Evolutionary conservation across 64 coral and sea anemone genomes (phyloP), one percentile per base, ranked within the genome.

Genomic region (Orbicella faveolata): DNA sequence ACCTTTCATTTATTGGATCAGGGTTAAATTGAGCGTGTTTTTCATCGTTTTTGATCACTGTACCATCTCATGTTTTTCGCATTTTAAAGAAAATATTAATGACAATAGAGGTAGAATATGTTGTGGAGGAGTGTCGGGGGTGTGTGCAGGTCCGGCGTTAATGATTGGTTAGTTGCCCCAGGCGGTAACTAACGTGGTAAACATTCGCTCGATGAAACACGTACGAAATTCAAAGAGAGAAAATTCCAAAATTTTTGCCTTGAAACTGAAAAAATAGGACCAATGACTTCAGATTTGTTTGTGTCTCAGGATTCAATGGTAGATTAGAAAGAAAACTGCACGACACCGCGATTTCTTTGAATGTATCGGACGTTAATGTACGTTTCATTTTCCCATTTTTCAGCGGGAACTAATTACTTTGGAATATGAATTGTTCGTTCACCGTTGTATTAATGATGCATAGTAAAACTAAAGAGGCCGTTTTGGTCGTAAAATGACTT

Each of bases 51-150:
- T 70, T 70, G 21, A 20, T 26, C 25, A 12, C n/a, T 17, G 35
- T 20, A 23, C 36, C 11, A 48, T 48, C 6, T 21, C 53, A 9
- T 77, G 19, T 51, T 77, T 16, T 79, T 25, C 48, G 13, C 30
- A 39, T 57, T n/a, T 79, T 57, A 5, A n/a, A n/a, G 75, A 77
- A 54, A 57, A 25, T 52, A 23, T 52, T 33, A 14, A 53, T 13
- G 65, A 85, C 20, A 15, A 6, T 23, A 19, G 62, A 66, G 2
- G 19, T 12, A 10, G 37, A 54, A 52, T 72, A 72, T 4, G 12
- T 52, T 57, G 1, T 85, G 82, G 37, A 72, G 82, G 82, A 15
- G 61, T 85, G 82, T 25, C 11, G 21, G 19, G 63, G 82, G 82
- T 52, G 82, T 85, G 82, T 51, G 36, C 39, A 6, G 63, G 36